Conservation (phyloP, 2,888 invertebrate genomes). For the Galerucella nymphaeae region DNA sequence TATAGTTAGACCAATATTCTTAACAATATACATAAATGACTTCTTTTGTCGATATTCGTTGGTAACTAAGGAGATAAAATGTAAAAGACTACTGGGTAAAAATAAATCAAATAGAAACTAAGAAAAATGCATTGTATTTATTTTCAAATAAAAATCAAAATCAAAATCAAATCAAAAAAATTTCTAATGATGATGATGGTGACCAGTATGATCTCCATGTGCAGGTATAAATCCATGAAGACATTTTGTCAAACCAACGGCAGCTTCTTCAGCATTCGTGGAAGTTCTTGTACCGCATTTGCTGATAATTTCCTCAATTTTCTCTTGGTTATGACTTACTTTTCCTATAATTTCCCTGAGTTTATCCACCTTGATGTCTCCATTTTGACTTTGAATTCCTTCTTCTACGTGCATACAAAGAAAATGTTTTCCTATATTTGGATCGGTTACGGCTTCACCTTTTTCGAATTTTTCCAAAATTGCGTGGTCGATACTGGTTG, state of each 20-base stretch:
- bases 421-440: background rate
- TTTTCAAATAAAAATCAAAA: background rate
- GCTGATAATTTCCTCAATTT: background rate
- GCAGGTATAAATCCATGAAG: background rate
- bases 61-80: too few relatives aligned
- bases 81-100: too few relatives aligned
- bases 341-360: background rate
- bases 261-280: constrained; percentile 6
- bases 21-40: too few relatives aligned
- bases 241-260: background rate
- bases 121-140: background rate
- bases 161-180: too few relatives aligned
- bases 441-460: background rate
- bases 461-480: constrained; percentile 6
- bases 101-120: too few relatives aligned
- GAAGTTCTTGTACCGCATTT: background rate
- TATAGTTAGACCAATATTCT: too few relatives aligned
- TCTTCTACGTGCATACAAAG: constrained; percentile 3
- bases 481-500: background rate
- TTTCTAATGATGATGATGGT: background rate
- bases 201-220: background rate
- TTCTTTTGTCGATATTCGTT: too few relatives aligned
- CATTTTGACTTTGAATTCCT: constrained; percentile 3
- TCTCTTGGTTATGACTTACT: background rate
- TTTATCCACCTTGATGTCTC: constrained; percentile 11